Conservation (phyloP, 2,113 vertebrate genomes). For the Malurus alboscapulatus region DNA sequence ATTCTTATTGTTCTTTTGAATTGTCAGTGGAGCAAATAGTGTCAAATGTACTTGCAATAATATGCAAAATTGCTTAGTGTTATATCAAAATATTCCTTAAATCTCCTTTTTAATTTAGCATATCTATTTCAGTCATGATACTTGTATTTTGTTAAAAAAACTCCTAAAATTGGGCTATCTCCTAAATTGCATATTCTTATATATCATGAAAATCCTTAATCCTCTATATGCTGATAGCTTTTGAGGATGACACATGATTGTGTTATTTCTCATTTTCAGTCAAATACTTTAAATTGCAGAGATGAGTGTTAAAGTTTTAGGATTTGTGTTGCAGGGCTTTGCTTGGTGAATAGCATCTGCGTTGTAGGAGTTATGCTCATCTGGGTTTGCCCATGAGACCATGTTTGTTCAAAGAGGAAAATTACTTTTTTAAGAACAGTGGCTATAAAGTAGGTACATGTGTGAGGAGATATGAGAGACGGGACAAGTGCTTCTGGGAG, state of each 20-base stretch:
- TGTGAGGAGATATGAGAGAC: neutral
- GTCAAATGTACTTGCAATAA: neutral
- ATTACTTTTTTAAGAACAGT: neutral
- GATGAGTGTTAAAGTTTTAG: neutral
- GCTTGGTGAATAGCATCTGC: neutral
- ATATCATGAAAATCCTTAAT: neutral
- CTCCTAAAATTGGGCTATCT: neutral
- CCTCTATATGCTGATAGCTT: neutral
- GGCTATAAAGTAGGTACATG: rapidly evolving
- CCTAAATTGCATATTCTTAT: neutral
- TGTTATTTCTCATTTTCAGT: neutral
- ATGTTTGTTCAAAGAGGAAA: neutral
- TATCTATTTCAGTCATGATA: neutral
- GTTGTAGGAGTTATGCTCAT: neutral
- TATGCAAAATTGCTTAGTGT: neutral
- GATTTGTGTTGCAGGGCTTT: neutral
- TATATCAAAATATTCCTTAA: neutral
- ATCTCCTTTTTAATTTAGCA: neutral
- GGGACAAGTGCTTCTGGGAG: neutral
- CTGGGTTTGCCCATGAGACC: neutral
- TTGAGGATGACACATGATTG: neutral
- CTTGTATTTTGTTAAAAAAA: neutral
- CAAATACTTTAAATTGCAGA: neutral
- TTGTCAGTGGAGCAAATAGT: neutral
- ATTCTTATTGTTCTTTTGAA: neutral